Conservation (phyloP, 2,888 invertebrate species). For the Neocrepidodera transversa region DNA sequence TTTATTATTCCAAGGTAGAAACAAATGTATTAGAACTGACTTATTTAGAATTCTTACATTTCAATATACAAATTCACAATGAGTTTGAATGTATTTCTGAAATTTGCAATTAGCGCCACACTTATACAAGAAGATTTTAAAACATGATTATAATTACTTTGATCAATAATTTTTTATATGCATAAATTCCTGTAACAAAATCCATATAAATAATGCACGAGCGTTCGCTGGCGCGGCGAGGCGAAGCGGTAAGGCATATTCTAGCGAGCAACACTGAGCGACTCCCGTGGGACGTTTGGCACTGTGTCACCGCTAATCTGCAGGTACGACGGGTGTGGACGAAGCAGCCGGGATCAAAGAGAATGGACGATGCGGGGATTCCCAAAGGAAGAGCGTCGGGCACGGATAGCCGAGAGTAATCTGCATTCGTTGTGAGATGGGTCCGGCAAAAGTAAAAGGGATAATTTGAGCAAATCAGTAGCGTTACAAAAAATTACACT, state of each 20-base stretch:
- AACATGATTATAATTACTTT: too few species aligned
- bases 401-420: constrained; percentile 32
- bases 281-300: constrained; percentile 37
- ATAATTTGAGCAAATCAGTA: neutral
- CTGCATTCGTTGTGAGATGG: constrained; percentile 38
- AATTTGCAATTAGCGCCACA: too few species aligned
- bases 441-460: constrained; percentile 5
- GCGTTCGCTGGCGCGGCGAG: neutral
- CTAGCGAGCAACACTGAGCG: constrained; percentile 2
- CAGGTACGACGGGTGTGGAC: constrained; percentile 43
- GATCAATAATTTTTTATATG: too few species aligned
- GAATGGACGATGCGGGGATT: constrained; percentile 43
- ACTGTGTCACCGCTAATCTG: constrained; percentile 50
- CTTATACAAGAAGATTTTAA: too few species aligned
- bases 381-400: constrained; percentile 38
- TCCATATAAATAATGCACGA: constrained; percentile 1
- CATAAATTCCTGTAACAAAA: neutral
- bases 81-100: too few species aligned
- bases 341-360: constrained; percentile 45
- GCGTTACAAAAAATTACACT: neutral
- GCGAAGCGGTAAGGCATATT: constrained; percentile 5
- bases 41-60: too few species aligned
- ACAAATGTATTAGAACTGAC: too few species aligned
- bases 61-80: too few species aligned
- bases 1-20: neutral